Percentiles rank a stretch among this genome's conserved stretches.
Evolutionary conservation across 2,113 vertebrate genomes (phyloP).

Genomic region (Harpagus bidentatus): DNA sequence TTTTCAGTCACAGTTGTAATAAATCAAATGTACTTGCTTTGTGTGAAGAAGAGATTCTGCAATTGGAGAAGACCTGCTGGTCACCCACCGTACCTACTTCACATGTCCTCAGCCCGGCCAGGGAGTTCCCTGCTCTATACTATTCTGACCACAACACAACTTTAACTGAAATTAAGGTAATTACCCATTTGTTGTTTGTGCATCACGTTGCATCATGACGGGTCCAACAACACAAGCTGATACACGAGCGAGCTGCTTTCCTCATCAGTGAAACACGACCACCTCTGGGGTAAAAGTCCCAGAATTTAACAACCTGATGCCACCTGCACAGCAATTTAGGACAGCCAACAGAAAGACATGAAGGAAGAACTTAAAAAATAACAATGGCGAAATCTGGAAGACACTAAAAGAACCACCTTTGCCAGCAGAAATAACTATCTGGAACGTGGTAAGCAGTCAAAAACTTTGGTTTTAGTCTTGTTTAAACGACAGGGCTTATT

Average conservation of each 20-base stretch:
- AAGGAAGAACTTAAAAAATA: background rate
- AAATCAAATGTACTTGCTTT: constrained; percentile 59
- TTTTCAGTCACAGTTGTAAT: constrained; percentile 54
- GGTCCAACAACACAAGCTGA: background rate
- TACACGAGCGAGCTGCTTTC: background rate
- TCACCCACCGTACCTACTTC: background rate
- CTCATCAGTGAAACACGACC: fast-evolving
- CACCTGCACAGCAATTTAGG: background rate
- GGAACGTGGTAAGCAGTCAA: background rate
- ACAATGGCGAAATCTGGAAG: background rate
- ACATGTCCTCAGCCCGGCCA: background rate
- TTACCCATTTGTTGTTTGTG: background rate
- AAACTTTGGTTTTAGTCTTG: background rate
- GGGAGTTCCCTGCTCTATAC: background rate
- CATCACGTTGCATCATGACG: fast-evolving
- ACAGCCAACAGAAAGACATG: background rate
- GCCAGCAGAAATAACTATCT: background rate
- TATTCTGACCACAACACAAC: background rate
- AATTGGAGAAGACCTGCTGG: background rate
- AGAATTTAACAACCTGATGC: background rate
- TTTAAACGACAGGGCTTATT: fast-evolving
- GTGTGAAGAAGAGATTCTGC: constrained; percentile 9
- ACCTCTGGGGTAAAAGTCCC: background rate
- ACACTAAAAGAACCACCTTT: background rate
- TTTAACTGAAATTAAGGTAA: background rate